These are phyloP conservation scores for Pantala flavescens DNA, from an alignment of 1,140 invertebrate species.

Conservation along the genomic window DNA sequence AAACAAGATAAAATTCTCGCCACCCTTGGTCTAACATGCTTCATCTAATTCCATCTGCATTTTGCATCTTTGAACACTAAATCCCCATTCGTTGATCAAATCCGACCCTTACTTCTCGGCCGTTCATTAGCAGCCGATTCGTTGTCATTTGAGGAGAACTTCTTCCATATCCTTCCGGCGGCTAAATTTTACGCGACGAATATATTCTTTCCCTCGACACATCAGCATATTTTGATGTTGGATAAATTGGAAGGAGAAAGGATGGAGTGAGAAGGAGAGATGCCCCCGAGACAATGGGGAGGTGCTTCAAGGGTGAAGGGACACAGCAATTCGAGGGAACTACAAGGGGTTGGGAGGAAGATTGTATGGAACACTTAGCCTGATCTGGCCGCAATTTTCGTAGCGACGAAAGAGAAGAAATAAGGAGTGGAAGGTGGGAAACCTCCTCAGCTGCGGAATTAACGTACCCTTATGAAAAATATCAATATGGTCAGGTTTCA, in stretches of 20 bases:
- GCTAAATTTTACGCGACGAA: no score
- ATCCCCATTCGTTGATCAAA: no score
- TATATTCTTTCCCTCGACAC: no score
- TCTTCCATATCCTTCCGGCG: no score
- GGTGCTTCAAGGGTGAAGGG: conserved; percentile 6
- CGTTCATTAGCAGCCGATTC: no score
- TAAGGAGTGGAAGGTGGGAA: not conserved
- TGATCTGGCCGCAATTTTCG: conserved; percentile 2
- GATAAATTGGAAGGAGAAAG: not conserved
- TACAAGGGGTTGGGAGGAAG: not conserved
- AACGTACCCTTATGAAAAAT: not conserved
- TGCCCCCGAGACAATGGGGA: not conserved
- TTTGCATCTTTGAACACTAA: no score
- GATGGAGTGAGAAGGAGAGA: not conserved
- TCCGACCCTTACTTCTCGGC: no score
- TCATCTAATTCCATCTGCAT: no score
- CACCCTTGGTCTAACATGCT: no score
- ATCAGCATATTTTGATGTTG: no score
- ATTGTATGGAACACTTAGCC: conserved; percentile 6
- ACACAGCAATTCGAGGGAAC: not conserved
- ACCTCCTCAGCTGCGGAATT: not conserved
- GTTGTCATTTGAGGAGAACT: no score
- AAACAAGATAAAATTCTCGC: no score
- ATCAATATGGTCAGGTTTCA: conserved; percentile 1
- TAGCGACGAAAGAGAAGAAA: not conserved